A percentile compares a stretch with the other conserved stretches of the same genome.
These are phyloP conservation scores for Xylota sylvarum DNA, from an alignment of 2,888 invertebrate species.

Conservation along the genomic window DNA sequence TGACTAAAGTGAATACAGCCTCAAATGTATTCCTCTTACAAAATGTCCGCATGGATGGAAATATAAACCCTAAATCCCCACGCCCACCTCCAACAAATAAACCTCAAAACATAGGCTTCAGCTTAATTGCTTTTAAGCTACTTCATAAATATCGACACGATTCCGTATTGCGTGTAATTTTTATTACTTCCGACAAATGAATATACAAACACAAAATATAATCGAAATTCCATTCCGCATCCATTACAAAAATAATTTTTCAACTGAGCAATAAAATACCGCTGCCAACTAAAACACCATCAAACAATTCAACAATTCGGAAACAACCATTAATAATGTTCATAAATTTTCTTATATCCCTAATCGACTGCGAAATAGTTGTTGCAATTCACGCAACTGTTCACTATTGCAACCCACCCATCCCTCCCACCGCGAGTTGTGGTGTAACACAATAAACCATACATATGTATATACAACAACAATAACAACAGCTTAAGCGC, in stretches of 20 bases:
- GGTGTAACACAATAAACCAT: slow-evolving; percentile 27
- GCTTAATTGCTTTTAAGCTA: background rate
- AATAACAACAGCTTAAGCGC: slow-evolving; percentile 57
- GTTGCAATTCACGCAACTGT: slow-evolving; percentile 59
- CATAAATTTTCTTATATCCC: slow-evolving; percentile 61
- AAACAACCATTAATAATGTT: slow-evolving; percentile 71
- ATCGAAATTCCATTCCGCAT: slow-evolving; percentile 11
- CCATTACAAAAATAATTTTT: slow-evolving; percentile 42
- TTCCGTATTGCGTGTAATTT: slow-evolving; percentile 12
- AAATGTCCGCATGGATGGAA: too few species aligned
- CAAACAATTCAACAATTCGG: slow-evolving; percentile 69
- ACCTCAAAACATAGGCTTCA: background rate
- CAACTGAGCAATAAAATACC: slow-evolving; percentile 54
- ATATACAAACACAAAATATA: slow-evolving; percentile 13
- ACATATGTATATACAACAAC: background rate
- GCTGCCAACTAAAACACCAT: slow-evolving; percentile 65
- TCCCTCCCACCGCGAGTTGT: background rate
- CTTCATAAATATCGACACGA: slow-evolving; percentile 18
- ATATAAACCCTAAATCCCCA: too few species aligned
- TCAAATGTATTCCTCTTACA: too few species aligned
- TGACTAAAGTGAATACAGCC: too few species aligned
- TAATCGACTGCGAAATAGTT: slow-evolving; percentile 68
- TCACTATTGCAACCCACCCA: slow-evolving; percentile 1
- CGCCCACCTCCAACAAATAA: too few species aligned
- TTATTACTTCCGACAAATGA: slow-evolving; percentile 30